Evolutionary conservation across 1,140 invertebrate genomes (phyloP).

Genomic region (Triops cancriformis): DNA sequence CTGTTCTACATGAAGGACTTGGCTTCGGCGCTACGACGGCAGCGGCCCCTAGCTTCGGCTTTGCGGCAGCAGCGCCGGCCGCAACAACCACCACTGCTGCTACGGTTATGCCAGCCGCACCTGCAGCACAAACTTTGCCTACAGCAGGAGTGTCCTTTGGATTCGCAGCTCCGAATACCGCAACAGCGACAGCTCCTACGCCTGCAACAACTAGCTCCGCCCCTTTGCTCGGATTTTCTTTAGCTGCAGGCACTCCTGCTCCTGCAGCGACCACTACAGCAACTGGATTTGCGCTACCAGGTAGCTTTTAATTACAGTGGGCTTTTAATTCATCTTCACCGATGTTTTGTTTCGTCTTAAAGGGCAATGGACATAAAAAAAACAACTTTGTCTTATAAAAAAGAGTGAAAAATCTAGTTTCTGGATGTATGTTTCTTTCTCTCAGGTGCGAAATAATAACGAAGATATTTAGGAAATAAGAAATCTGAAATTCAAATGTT

Average conservation of each 20-base stretch:
- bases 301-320: no score
- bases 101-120: constrained; percentile 25
- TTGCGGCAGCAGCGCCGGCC: not conserved
- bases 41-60: constrained; percentile 22
- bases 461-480: no score
- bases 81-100: constrained; percentile 14
- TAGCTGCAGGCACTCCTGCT: no score
- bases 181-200: constrained; percentile 36
- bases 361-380: no score
- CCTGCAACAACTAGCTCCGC: constrained; percentile 29
- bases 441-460: no score
- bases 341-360: no score
- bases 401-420: no score
- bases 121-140: constrained; percentile 15
- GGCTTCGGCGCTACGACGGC: constrained; percentile 26
- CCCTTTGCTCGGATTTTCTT: constrained; percentile 29
- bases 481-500: no score
- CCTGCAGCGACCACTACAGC: not conserved
- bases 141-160: constrained; percentile 18
- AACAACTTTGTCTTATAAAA: no score
- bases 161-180: constrained; percentile 25
- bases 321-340: no score
- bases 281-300: not conserved
- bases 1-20: constrained; percentile 16
- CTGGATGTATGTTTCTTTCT: no score